Evolutionary conservation across 1,140 invertebrate species (phyloP), one percentile per base, ranked within the genome.

Genomic region (Aphelinus atriplicis): DNA sequence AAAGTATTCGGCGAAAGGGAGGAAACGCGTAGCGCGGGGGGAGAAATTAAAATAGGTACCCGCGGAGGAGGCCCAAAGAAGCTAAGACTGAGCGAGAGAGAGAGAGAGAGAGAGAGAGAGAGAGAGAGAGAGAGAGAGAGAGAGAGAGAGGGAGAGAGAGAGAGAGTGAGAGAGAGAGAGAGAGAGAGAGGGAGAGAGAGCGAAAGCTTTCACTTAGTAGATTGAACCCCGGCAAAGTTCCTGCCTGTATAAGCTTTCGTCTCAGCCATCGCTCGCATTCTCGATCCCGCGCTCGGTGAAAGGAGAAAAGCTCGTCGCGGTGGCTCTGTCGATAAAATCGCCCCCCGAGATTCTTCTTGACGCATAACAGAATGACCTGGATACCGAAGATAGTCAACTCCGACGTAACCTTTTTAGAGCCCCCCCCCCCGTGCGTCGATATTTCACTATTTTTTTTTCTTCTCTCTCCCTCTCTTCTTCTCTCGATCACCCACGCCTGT

Each of bases 181-280:
- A 26, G 26, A 26, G 26, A 26, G 26, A 26, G 26, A 26, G 26
- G 0, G 26, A 26, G 26, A 26, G 2, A 46, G 65, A 68, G 56
- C 26, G n/a, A 61, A 61, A 45, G 66, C 66, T 68, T 74, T 74
- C 73, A 69, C 73, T 74, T 74, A 74, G 66, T 48, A 74, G 73
- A 74, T 74, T 74, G 73, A 69, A 69, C 73, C 66, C 46, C 10
- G 7, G 7, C 58, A 69, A 74, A 63, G 65, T 68, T 73, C 50
- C 55, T 43, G 3, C 6, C 61, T 72, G 62, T 58, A 57, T 64
- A 65, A 72, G 53, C 45, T 55, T 7, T 3, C 10, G 45, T 53
- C 9, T 51, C 6, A 7, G 50, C 26, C 48, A 4, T 26, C 51
- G 50, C 56, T 1, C 26, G 6, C n/a, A 5, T 9, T 65, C 46